Conservation (phyloP, 2,797 vertebrate genomes). For the Xerus rutilus region DNA sequence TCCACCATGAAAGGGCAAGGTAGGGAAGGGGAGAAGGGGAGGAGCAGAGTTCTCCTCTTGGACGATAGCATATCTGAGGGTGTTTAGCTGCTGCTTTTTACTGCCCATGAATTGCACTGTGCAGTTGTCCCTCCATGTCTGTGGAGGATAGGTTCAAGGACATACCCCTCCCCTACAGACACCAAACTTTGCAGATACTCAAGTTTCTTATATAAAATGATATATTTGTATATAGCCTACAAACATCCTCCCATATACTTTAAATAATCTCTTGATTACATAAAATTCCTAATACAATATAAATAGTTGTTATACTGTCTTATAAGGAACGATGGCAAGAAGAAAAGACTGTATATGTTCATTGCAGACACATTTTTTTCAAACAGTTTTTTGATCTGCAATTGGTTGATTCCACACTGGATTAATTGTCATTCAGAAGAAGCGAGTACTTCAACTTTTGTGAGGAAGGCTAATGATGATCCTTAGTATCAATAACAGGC, state of each 20-base stretch:
- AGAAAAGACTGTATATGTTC: background rate
- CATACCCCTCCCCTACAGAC: too few species aligned
- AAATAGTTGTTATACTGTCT: background rate
- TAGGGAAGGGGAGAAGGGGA: rapidly evolving
- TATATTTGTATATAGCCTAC: background rate
- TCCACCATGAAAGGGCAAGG: background rate
- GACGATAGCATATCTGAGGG: background rate
- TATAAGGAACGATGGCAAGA: background rate
- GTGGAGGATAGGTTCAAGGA: background rate
- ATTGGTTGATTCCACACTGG: background rate
- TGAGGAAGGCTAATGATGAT: background rate
- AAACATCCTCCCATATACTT: background rate
- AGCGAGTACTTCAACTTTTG: background rate
- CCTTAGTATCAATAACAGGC: background rate
- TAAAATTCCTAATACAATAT: background rate
- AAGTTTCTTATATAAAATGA: background rate
- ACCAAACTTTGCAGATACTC: background rate
- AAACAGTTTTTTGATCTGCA: background rate
- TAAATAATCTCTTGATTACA: background rate
- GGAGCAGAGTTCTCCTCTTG: background rate
- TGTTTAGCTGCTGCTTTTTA: background rate
- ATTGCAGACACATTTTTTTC: background rate
- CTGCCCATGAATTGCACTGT: background rate
- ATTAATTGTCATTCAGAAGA: background rate
- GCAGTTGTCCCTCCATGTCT: background rate